Base-by-base conservation (phyloP, 2,888 invertebrate genomes). In the Drosophila percnosoma region DNA sequence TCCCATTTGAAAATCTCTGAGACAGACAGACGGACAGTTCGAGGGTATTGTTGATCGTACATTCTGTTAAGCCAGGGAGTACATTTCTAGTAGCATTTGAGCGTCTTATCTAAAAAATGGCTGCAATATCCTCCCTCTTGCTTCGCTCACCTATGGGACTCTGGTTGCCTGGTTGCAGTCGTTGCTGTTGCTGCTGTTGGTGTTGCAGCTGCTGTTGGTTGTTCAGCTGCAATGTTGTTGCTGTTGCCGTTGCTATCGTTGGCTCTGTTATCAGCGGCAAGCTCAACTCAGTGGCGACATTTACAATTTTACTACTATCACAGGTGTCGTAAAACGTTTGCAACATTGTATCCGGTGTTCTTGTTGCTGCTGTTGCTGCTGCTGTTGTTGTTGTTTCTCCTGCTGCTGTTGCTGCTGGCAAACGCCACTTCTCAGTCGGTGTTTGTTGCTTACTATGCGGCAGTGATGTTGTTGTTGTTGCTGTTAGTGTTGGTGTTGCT, bases 161-260 rank as follows among this genome's bases (percentile, higher is more conserved):
- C 63, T 96, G 96, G 93, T 96, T 96, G 75, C 96, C 96, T 11
- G 87, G 65, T 51, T 95, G 95, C 87, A 92, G 78, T 73, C 91
- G 89, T 40, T 86, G 89, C 8, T 75, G 80, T 21, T 73, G 86
- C 18, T 64, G 68, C n/a, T 68, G 76, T 45, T 45, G 45, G 21
- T 45, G 45, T 15, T 45, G 45, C 4, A 91, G 86, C 68, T 91
- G 88, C 18, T 84, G 78, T n/a, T 78, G 68, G 21, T 36, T 73
- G 57, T 58, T 73, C n/a, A 79, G 77, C 38, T 75, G 78, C 75
- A 62, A 52, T 52, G 34, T 27, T 57, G 60, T 61, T 66, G 59
- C 45, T 57, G 68, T 33, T 15, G 65, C 69, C 45, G 85, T 38
- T 33, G 81, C 60, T n/a, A 73, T 49, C 36, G 66, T 7, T 45